phyloP scores from a whole-genome alignment of 2,113 vertebrate species.

The Ornithorhynchus anatinus region DNA sequence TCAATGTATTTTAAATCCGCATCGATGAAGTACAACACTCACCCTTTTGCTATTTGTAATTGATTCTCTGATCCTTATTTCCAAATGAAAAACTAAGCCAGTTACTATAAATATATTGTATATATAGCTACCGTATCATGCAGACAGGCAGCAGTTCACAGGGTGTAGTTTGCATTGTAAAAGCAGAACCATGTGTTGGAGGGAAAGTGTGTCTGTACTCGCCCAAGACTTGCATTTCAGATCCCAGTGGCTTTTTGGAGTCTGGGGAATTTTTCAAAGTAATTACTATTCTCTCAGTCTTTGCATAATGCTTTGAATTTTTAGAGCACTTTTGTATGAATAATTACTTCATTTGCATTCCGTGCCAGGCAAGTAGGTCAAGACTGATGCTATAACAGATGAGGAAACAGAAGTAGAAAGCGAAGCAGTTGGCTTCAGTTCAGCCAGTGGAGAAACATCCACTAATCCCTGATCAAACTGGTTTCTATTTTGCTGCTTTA shows the following conservation, averaged over 20 bases:
- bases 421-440: no score
- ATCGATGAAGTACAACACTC: background rate
- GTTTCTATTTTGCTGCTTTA: no score
- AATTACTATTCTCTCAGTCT: fast-evolving
- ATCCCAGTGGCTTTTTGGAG: background rate
- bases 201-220: background rate
- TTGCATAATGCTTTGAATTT: background rate
- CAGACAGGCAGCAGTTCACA: background rate
- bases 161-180: background rate
- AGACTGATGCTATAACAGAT: no score
- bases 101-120: background rate
- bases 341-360: background rate
- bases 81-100: background rate
- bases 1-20: background rate
- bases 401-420: no score
- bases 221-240: background rate
- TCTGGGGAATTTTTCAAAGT: background rate
- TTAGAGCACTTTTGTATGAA: background rate
- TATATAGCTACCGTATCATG: background rate
- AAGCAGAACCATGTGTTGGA: background rate
- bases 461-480: no score
- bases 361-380: no score
- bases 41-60: background rate
- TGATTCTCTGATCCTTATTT: background rate
- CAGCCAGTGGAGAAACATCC: no score